These are phyloP conservation scores for Bergia sp. DNA, from an alignment of 92 coral and sea anemone genomes.

Conservation along the genomic window DNA sequence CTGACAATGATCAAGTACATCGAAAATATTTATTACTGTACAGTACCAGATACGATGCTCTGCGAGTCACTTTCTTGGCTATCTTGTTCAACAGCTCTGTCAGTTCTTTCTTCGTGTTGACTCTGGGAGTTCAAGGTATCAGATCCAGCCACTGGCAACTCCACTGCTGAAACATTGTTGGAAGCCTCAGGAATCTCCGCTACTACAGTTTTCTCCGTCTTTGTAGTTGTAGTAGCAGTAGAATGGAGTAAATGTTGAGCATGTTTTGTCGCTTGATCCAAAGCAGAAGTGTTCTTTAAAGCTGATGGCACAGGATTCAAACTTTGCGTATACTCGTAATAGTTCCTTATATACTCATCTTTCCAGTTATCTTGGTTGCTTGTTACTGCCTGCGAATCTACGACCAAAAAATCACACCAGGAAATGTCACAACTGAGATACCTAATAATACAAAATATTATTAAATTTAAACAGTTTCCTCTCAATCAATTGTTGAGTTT, in stretches of 20 bases:
- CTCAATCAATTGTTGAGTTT: too few relatives aligned
- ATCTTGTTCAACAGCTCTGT: neutral
- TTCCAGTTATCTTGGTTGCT: constrained; percentile 6
- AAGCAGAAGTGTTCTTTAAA: neutral
- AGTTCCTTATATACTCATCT: constrained; percentile 11
- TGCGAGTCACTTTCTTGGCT: neutral
- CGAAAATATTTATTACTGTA: neutral
- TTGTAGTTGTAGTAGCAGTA: neutral
- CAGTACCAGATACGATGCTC: neutral
- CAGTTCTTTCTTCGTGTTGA: constrained; percentile 4
- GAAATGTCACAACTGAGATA: neutral
- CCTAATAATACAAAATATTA: too few relatives aligned
- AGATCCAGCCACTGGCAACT: neutral
- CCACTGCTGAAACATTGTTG: constrained; percentile 25
- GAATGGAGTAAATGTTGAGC: neutral
- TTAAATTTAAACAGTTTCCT: neutral
- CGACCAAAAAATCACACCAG: neutral
- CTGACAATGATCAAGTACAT: neutral
- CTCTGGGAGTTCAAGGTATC: neutral
- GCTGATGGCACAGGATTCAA: constrained; percentile 7
- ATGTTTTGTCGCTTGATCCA: neutral
- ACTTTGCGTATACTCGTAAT: constrained; percentile 18
- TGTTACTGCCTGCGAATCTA: neutral
- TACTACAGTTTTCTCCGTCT: constrained; percentile 10
- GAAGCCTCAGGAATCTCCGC: constrained; percentile 22